These are phyloP conservation scores for Cynocephalus volans DNA, from an alignment of 2,113 vertebrate species.

Conservation along the genomic window DNA sequence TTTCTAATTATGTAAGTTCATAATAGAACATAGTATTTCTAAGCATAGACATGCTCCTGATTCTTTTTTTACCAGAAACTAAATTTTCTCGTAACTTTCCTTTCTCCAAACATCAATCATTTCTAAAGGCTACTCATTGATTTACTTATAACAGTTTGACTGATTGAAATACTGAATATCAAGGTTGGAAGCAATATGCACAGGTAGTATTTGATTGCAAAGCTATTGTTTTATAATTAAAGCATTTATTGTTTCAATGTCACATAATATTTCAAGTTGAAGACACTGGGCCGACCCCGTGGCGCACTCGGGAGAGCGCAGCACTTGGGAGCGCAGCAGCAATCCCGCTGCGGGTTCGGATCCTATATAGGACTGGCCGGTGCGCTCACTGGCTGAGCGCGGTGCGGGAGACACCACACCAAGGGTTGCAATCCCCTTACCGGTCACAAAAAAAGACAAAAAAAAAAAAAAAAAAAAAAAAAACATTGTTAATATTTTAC, in stretches of 20 bases:
- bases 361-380: no score
- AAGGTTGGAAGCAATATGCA: not conserved
- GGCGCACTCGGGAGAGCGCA: no score
- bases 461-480: no score
- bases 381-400: no score
- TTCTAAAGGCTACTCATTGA: not conserved
- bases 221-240: constrained; percentile 46
- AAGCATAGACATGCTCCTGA: not conserved
- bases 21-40: not conserved
- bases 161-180: constrained; percentile 55
- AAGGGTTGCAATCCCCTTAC: no score
- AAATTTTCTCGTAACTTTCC: constrained; percentile 1
- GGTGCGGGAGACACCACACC: no score
- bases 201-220: constrained; percentile 30
- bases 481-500: constrained; percentile 11
- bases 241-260: constrained; percentile 4
- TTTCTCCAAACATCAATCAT: constrained; percentile 17
- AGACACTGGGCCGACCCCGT: no score
- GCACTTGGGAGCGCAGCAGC: no score
- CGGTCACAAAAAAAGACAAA: no score
- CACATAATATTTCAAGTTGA: not conserved
- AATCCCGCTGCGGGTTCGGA: no score
- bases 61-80: not conserved
- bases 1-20: not conserved
- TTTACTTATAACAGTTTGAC: not conserved